Base-by-base conservation (phyloP, 1,140 invertebrate genomes). In the Hycleus phaleratus region DNA sequence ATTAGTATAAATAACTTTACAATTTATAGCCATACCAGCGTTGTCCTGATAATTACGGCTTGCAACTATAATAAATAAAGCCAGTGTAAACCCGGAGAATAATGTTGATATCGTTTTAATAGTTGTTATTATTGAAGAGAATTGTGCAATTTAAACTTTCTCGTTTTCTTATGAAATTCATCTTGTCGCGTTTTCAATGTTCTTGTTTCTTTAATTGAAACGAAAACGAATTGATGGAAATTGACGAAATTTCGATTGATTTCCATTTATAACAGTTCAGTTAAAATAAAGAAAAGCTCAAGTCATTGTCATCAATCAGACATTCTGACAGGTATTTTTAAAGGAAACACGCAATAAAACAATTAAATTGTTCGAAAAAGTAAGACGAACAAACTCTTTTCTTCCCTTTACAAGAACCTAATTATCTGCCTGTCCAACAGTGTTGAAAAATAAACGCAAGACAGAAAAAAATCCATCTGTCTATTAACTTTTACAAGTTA, bases 91-190 rank as follows among this genome's bases (percentile, higher is more conserved):
- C 25, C 4, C 51, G 25, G 51, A 39, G 42, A 53, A 53, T 53
- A 53, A 53, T 45, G 46, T 46, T 53, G 51, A 53, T 53, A 53
- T 38, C 43, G 51, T 53, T 53, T 53, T 42, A 52, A 32, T 32
- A 53, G 46, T 53, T 46, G 51, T 53, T 53, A 46, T 53, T 53
- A 53, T 53, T 53, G 42, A 46, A 43, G 12, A 26, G 42, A 38
- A 45, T 53, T 53, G 51, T 45, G 51, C 51, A 53, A 53, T 12
- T 11, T 12, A 25, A 25, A 40, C 42, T 42, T 40, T 52, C 32
- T 53, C 51, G 32, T 32, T 42, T 43, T 42, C 51, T 53, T 53
- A 53, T 53, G 51, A 53, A 53, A 53, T 53, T 53, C 51, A 32
- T 46, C 42, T 43, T 42, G 39, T n/a, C 26, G 45, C 40, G 38